Conservation (phyloP, 1,140 invertebrate genomes). For the Luehdorfia chinensis region DNA sequence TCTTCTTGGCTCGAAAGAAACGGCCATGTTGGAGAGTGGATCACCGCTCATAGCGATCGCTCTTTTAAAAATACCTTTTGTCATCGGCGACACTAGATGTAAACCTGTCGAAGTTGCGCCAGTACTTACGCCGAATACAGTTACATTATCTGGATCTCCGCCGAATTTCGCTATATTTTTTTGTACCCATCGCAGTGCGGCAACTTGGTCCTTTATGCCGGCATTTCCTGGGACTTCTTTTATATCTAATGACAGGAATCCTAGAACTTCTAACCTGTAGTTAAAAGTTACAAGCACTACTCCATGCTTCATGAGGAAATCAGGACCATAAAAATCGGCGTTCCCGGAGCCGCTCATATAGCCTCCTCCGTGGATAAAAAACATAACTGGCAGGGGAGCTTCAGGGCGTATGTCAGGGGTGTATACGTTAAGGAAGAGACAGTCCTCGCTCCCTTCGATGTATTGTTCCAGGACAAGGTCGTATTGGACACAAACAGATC, state of each 20-base stretch:
- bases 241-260: conserved; percentile 65
- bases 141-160: conserved; percentile 79
- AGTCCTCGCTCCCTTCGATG: conserved; percentile 15
- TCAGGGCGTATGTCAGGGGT: conserved; percentile 3
- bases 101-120: conserved; percentile 70
- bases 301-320: conserved; percentile 7
- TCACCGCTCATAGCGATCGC: conserved; percentile 17
- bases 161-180: conserved; percentile 82
- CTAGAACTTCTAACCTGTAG: conserved; percentile 13
- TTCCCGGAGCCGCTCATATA: not conserved
- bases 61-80: conserved; percentile 39
- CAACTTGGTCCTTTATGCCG: conserved; percentile 81
- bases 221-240: conserved; percentile 81
- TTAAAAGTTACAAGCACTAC: conserved; percentile 15
- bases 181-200: conserved; percentile 80
- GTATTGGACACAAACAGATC: conserved; percentile 3
- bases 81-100: conserved; percentile 68
- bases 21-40: conserved; percentile 7
- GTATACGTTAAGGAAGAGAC: conserved; percentile 15
- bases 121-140: conserved; percentile 78
- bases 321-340: conserved; percentile 14
- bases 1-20: not conserved
- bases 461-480: not conserved
- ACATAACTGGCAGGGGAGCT: conserved; percentile 10
- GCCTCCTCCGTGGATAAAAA: conserved; percentile 16